Base-by-base conservation (phyloP, 2,888 invertebrate species). In the Acanthosoma haemorrhoidale region DNA sequence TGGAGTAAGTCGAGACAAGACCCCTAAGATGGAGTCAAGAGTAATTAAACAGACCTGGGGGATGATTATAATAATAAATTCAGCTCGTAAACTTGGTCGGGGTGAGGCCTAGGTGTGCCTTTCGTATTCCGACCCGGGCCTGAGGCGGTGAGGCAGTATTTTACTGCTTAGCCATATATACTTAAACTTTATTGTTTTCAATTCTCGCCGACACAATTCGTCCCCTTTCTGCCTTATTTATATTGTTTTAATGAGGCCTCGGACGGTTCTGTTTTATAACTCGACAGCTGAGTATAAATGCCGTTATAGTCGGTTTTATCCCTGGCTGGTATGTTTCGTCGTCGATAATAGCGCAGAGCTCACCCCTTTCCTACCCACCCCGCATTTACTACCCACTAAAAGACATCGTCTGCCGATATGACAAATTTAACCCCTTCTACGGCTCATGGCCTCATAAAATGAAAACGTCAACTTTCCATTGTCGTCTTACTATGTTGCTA, bases 101-200 rank as follows among this genome's bases (percentile, higher is more conserved):
- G 36, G 38, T 31, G 41, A 15, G 18, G 51, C 18, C 18, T 3
- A n/a, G 25, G 13, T 9, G 41, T 3, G 64, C 11, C 21, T 38
- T 64, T 39, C 29, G 64, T 64, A 64, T 39, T 41, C 39, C 39
- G 41, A 2, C 6, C n/a, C 21, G 41, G 39, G 16, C n/a, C 18
- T 59, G n/a, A 32, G 31, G 3, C 41, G 41, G 16, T 25, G 64
- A 38, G 21, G 15, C 21, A 36, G 16, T 61, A 61, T 61, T 61
- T 61, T 61, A 61, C 61, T 18, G 64, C 25, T n/a, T n/a, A 41
- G 34, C 34, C 67, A 67, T 67, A 57, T 67, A 67, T 67, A 67
- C 67, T 67, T 67, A 57, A 57, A 67, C 25, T 67, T 67, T 67
- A 67, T 57, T 51, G 67, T 67, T 67, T 67, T 67, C 67, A 67